Evolutionary conservation across 2,113 vertebrate species (phyloP).

Genomic region (Promerops cafer): DNA sequence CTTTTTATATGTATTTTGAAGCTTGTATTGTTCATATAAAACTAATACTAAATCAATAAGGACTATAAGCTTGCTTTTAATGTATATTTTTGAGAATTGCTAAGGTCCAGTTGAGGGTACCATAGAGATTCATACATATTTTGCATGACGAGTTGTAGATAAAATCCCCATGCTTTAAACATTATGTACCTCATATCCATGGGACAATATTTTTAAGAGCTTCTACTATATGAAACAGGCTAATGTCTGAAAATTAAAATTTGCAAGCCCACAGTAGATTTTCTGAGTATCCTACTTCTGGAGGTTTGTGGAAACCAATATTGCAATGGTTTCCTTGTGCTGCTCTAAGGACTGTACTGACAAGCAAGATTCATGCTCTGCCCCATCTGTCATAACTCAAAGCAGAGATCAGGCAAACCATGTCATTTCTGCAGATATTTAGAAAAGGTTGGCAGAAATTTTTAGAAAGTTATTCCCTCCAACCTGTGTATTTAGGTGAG

Average conservation of each 20-base stretch:
- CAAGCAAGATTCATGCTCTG: neutral
- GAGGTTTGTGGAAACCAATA: neutral
- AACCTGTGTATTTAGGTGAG: neutral
- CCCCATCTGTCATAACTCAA: neutral
- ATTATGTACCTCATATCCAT: neutral
- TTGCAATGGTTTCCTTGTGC: neutral
- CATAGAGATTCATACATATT: neutral
- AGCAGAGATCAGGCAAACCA: neutral
- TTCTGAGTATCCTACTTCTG: neutral
- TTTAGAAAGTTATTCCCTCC: neutral
- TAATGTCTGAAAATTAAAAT: neutral
- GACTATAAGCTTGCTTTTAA: neutral
- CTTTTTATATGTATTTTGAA: neutral
- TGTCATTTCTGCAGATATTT: neutral
- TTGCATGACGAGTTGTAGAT: neutral
- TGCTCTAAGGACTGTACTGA: neutral
- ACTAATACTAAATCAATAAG: neutral
- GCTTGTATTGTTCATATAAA: neutral
- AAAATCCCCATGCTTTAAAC: neutral
- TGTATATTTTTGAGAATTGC: neutral
- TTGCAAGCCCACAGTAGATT: neutral
- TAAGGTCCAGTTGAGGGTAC: neutral
- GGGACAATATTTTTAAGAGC: neutral
- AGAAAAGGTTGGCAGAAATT: neutral
- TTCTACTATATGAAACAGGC: neutral